phyloP scores from a whole-genome alignment of 1,140 invertebrate species.

The Belonocnema kinseyi region DNA sequence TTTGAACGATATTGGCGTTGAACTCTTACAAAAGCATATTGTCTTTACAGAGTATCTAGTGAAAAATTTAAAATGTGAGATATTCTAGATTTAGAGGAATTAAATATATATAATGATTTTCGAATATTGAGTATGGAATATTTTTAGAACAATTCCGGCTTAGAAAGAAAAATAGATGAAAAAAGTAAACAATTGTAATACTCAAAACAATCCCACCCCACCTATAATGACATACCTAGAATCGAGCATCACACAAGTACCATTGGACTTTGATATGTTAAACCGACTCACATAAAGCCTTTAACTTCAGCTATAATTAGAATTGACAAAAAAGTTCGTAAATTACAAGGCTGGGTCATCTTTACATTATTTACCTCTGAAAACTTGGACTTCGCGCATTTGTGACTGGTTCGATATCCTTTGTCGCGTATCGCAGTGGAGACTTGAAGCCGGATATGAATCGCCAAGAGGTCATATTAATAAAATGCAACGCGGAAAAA shows the following conservation, averaged over 20 bases:
- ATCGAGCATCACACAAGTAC: background rate
- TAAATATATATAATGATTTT: no score
- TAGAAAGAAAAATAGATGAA: no score
- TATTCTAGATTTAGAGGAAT: no score
- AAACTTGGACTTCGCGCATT: background rate
- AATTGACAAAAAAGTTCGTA: slow-evolving; percentile 11
- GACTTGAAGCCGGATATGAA: background rate
- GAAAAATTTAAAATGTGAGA: no score
- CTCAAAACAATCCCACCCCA: background rate
- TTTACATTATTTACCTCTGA: slow-evolving; percentile 26
- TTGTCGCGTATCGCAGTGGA: slow-evolving; percentile 2
- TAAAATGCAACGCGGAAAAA: no score
- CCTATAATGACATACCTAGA: background rate
- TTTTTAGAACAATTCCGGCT: no score
- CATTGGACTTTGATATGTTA: slow-evolving; percentile 9
- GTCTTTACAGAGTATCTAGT: no score
- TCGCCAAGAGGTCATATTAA: background rate
- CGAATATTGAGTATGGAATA: no score
- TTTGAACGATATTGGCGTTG: no score
- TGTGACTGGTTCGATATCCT: slow-evolving; percentile 18
- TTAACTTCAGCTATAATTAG: background rate
- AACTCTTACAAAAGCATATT: no score
- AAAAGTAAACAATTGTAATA: background rate
- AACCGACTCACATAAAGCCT: background rate
- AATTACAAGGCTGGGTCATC: slow-evolving; percentile 8